Base-by-base conservation (phyloP, 2,113 vertebrate genomes). In the Heptranchias perlo region DNA sequence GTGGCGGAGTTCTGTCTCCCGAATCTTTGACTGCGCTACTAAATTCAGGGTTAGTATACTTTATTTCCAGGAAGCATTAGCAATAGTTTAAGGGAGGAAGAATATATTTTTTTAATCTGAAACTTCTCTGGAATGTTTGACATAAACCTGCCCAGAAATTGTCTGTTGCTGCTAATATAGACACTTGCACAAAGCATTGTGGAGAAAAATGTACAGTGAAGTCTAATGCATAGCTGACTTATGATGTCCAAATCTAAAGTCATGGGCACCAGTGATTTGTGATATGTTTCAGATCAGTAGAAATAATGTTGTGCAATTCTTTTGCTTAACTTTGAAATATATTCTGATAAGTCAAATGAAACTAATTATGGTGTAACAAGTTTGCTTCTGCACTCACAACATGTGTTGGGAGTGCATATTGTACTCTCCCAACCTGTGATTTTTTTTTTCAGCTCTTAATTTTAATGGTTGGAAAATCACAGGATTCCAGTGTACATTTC, bases 1-100 rank as follows among this genome's bases (percentile, higher is more conserved):
- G 18, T 69, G 64, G 91, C 54, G 61, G 54, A 61, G 91, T 64
- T 93, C 54, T 93, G 54, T 93, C 54, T 61, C 91, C 91, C 3
- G 91, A 93, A 93, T 61, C 91, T 64, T 64, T 93, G 91, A 93
- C 91, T 64, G 31, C 61, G 25, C 61, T 93, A 11, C 61, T 64
- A 93, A 62, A 93, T n/a, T 39, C 91, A 39, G 91, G 54, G 91
- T 93, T 93, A 62, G 91, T 89, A 89, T 89, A 58, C 52, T 89
- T 93, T 94, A 39, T 94, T 65, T 94, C 35, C 21, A 94, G 92
- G 92, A 94, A 94, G 23, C 52, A 93, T 62, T 61, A n/a, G 58
- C 61, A 65, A 65, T 94, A 18, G 61, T 94, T 65, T 62, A 94
- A 44, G 25, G 94, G 64, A 69, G 21, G 44, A 31, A 69, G 11